These are phyloP conservation scores for Nomada fucata DNA, from an alignment of 2,888 invertebrate genomes.

Conservation along the genomic window DNA sequence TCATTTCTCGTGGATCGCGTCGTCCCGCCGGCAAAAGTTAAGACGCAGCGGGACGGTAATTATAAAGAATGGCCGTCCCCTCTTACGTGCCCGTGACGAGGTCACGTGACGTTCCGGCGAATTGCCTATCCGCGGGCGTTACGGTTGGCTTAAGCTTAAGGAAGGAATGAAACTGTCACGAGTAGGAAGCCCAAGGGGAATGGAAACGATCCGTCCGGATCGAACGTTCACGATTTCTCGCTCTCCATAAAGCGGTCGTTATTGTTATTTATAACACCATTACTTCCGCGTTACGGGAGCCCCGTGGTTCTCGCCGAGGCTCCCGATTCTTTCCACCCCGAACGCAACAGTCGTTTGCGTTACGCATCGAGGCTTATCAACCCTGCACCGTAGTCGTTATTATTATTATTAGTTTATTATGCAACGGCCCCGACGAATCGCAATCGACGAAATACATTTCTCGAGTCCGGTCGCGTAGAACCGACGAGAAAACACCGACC, in stretches of 20 bases:
- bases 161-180: not conserved
- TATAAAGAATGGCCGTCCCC: too few relatives aligned
- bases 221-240: constrained; percentile 1
- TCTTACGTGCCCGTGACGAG: too few relatives aligned
- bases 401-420: not conserved
- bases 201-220: not conserved
- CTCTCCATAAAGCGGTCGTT: constrained; percentile 3
- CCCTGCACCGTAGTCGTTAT: too few relatives aligned
- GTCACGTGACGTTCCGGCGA: too few relatives aligned
- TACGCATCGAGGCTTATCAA: too few relatives aligned
- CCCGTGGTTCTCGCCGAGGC: not conserved
- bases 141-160: not conserved
- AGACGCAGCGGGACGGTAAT: too few relatives aligned
- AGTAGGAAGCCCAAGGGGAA: not conserved
- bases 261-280: constrained; percentile 16
- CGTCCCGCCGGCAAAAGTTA: too few relatives aligned
- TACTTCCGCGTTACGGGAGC: not conserved
- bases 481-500: not conserved
- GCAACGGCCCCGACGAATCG: not conserved
- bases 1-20: too few relatives aligned
- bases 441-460: not conserved
- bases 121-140: not conserved
- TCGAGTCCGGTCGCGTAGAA: not conserved
- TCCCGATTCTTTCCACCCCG: not conserved
- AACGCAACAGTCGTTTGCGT: too few relatives aligned